Evolutionary conservation across 2,888 invertebrate genomes (phyloP), one percentile per base, ranked within the genome.

Genomic region (Luperina testacea): DNA sequence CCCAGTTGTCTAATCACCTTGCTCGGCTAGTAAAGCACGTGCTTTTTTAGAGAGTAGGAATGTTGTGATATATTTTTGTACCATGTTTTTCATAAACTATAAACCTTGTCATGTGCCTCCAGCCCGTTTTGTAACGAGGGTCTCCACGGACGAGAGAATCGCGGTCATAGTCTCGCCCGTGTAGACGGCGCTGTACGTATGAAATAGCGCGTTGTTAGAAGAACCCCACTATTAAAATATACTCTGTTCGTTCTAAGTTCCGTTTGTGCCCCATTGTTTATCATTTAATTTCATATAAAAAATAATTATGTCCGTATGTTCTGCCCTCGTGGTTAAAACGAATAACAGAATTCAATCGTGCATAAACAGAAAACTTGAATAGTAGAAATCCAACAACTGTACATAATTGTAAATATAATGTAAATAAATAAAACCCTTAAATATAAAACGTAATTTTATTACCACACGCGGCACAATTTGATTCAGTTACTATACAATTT

Each of bases 331-430:
- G 20, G n/a, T 20, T 42, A 20, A 17, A 42, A 27, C 24, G 27
- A 17, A 57, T 75, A 32, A 57, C 2, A 69, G 32, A 63, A 63
- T n/a, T 32, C 63, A 11, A 63, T 15, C 15, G n/a, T 24, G 27
- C 38, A 61, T n/a, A 11, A 24, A 11, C 17, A 45, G 11, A 48
- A 48, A 32, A 48, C 61, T 38, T 42, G 20, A 27, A 27, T 24
- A 76, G 38, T 57, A 78, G 0, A 71, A 38, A 65, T 53, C 38
- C 13, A 61, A 76, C 24, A 68, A 81, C 20, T 86, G 83, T 85
- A 86, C n/a, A 88, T 88, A 81, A 72, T 45, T 87, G 87, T 87
- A 87, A 87, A 87, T 87, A 86, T 13, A 15, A 48, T 79, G 77
- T 84, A 86, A 86, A 86, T 86, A 86, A 86, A 84, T 77, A 80